phyloP scores from a whole-genome alignment of 2,888 invertebrate genomes.

The Therioaphis trifolii region DNA sequence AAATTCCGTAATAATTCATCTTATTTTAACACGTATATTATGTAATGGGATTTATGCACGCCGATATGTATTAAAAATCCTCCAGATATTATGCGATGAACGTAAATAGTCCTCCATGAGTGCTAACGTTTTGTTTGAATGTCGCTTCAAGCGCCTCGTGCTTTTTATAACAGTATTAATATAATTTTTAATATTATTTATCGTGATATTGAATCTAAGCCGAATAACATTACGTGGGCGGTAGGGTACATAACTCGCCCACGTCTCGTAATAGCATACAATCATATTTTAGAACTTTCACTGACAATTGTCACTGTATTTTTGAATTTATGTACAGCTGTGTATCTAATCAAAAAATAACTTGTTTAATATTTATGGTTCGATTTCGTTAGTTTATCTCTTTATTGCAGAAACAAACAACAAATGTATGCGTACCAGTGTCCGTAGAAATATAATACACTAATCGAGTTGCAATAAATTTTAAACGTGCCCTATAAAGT shows the following conservation, averaged over 20 bases:
- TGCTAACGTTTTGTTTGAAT: neutral
- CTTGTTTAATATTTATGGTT: too few species aligned
- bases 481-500: too few species aligned
- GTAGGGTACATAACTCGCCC: too few species aligned
- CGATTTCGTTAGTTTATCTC: neutral
- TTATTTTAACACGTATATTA: neutral
- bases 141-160: neutral
- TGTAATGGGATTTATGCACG: too few species aligned
- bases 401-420: neutral
- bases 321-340: neutral
- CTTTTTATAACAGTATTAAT: too few species aligned
- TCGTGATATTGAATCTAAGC: neutral
- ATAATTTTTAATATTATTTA: neutral
- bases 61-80: too few species aligned
- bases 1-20: constrained; percentile 28
- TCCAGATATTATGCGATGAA: too few species aligned
- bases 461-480: too few species aligned
- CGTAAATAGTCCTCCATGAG: neutral
- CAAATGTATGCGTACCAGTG: too few species aligned
- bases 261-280: too few species aligned
- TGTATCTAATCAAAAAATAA: neutral
- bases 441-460: too few species aligned
- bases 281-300: neutral
- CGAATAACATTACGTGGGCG: too few species aligned
- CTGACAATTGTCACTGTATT: neutral